A percentile compares a stretch with the other conserved stretches of the same genome.
phyloP scores from a whole-genome alignment of 2,797 vertebrate species.

The Pygocentrus nattereri region DNA sequence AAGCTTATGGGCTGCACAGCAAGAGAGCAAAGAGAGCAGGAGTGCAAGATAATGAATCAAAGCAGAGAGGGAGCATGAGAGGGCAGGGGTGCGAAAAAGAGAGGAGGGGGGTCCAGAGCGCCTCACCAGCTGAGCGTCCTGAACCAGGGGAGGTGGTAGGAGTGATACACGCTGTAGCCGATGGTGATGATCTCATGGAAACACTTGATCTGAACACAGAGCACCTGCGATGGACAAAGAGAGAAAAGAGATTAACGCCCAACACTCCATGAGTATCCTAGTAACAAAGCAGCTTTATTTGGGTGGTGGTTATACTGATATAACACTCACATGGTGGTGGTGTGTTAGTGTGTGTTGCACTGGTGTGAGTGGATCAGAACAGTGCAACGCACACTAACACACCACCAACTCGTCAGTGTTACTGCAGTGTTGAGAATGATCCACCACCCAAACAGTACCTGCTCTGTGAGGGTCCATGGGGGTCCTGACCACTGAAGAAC shows the following conservation, averaged over 20 bases:
- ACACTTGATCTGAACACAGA: constrained; percentile 98
- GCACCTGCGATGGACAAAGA: constrained; percentile 80
- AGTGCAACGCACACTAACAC: too few species aligned
- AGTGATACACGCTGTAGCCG: constrained; percentile 96
- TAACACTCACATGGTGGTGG: too few species aligned
- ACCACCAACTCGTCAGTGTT: too few species aligned
- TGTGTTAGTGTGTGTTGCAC: too few species aligned
- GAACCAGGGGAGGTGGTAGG: constrained; percentile 97
- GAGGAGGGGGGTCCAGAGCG: constrained; percentile 12
- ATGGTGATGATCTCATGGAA: constrained; percentile 99
- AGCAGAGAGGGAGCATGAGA: constrained; percentile 18
- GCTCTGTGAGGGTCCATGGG: too few species aligned
- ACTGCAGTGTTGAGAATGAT: too few species aligned
- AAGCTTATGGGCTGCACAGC: not conserved
- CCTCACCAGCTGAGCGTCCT: constrained; percentile 96
- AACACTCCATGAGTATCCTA: too few species aligned
- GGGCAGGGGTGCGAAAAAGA: constrained; percentile 22
- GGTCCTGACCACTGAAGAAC: too few species aligned
- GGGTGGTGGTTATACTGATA: too few species aligned
- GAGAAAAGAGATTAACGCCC: not conserved
- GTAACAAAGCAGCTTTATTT: too few species aligned
- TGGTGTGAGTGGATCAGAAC: too few species aligned
- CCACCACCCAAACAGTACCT: too few species aligned
- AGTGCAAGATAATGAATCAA: constrained; percentile 24
- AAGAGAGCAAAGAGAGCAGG: not conserved